phyloP scores from a whole-genome alignment of 2,797 vertebrate species.

The Hydrolagus colliei region DNA sequence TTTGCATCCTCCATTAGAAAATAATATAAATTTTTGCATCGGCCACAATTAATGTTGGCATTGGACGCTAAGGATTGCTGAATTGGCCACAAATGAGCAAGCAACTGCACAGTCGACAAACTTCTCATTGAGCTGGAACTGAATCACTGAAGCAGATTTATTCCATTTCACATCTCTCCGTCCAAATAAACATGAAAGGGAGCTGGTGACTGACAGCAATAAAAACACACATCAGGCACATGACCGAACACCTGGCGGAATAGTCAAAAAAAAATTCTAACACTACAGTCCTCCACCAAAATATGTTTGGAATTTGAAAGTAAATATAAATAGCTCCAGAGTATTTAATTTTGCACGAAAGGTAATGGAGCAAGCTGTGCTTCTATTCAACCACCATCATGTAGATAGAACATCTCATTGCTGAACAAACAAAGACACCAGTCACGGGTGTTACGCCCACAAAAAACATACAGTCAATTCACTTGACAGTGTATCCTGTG shows the following conservation, averaged over 20 bases:
- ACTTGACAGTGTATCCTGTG: too few species aligned
- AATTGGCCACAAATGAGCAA: not conserved
- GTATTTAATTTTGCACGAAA: not conserved
- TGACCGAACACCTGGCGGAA: not conserved
- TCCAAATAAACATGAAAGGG: not conserved
- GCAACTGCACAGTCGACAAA: not conserved
- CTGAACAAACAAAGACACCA: not conserved
- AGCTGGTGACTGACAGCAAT: not conserved
- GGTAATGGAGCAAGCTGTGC: not conserved
- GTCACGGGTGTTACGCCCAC: too few species aligned
- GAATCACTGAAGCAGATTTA: not conserved
- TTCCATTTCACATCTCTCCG: not conserved
- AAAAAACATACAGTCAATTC: too few species aligned
- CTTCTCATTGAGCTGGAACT: not conserved
- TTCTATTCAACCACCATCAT: not conserved
- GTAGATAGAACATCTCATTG: too few species aligned
- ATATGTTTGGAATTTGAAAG: not conserved
- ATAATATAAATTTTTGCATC: not conserved
- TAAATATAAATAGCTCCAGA: not conserved
- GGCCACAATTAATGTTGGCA: conserved; percentile 8
- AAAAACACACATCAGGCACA: not conserved
- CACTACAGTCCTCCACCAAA: not conserved
- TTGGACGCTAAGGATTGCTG: not conserved
- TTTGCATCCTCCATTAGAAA: not conserved
- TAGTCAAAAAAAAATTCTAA: not conserved